Evolutionary conservation across 2,888 invertebrate genomes (phyloP), one percentile per base, ranked within the genome.

Genomic region (Pseudococcus viburni): DNA sequence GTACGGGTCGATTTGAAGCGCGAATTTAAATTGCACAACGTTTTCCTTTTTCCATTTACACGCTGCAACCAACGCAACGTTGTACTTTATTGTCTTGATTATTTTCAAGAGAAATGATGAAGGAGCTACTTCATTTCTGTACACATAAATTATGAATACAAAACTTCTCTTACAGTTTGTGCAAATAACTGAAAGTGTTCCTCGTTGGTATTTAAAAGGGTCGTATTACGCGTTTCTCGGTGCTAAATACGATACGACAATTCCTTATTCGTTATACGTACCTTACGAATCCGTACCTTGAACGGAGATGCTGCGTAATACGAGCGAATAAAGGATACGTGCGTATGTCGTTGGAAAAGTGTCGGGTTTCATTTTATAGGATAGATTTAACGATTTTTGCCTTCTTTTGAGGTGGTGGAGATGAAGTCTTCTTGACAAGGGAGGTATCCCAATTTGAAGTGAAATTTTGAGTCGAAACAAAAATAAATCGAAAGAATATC

Each of bases 121-220:
- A 85, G 85, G 59, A 85, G 85, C 85, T 85, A 85, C 85, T 85
- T 85, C 85, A 85, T 85, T 85, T 85, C 59, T 59, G 85, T 51
- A 59, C 59, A 26, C 59, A 85, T 85, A 85, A 85, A 85, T 85
- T 85, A 85, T 85, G 59, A 85, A 85, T 85, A 59, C 51, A 85
- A 85, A 85, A 85, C 85, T 85, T 85, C 85, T 59, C 51, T 51
- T 46, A 51, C 59, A 39, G 55, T 55, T 55, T 55, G 85, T 26
- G 85, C 85, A 85, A 85, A 85, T 85, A 85, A 85, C 46, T 85
- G 85, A 85, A 85, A 85, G 64, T 85, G 85, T 85, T 84, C 84
- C 48, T 84, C 83, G 83, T 48, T 55, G 80, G 80, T 80, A 80
- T 80, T 80, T 80, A 80, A 80, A 80, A 42, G 80, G 80, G 80